phyloP scores from a whole-genome alignment of 2,113 vertebrate species.

The Psittacula cyanocephala region DNA sequence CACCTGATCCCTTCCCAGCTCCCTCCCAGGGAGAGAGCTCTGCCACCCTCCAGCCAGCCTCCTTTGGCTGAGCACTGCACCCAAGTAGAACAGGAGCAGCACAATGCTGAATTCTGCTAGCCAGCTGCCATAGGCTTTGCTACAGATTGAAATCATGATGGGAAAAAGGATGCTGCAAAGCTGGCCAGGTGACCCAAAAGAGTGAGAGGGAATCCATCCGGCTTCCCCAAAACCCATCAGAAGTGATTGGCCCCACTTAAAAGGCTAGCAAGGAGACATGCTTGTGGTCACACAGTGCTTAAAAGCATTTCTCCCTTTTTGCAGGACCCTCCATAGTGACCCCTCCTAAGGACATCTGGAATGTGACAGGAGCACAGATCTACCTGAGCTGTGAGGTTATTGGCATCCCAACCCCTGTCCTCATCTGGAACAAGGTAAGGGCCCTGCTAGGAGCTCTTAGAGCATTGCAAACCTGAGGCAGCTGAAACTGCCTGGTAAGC shows the following conservation, averaged over 20 bases:
- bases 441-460: neutral
- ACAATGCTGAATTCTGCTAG: neutral
- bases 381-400: constrained; percentile 92
- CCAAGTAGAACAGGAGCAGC: neutral
- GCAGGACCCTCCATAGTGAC: constrained; percentile 88
- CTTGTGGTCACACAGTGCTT: neutral
- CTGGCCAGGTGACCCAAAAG: neutral
- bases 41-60: neutral
- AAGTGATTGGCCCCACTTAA: neutral
- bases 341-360: constrained; percentile 88
- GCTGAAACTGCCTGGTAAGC: neutral
- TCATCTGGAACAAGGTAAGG: constrained; percentile 92
- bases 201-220: neutral
- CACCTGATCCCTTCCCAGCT: neutral
- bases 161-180: neutral
- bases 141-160: neutral
- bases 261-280: neutral
- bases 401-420: constrained; percentile 90
- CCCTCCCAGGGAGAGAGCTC: neutral
- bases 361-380: constrained; percentile 88
- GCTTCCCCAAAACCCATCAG: neutral
- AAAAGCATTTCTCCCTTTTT: neutral
- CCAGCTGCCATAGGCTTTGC: neutral
- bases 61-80: neutral
- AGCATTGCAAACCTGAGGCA: neutral